A percentile compares a stretch with the other conserved stretches of the same genome.
Evolutionary conservation across 2,888 invertebrate genomes (phyloP).

Genomic region (Amphipoea lucens): DNA sequence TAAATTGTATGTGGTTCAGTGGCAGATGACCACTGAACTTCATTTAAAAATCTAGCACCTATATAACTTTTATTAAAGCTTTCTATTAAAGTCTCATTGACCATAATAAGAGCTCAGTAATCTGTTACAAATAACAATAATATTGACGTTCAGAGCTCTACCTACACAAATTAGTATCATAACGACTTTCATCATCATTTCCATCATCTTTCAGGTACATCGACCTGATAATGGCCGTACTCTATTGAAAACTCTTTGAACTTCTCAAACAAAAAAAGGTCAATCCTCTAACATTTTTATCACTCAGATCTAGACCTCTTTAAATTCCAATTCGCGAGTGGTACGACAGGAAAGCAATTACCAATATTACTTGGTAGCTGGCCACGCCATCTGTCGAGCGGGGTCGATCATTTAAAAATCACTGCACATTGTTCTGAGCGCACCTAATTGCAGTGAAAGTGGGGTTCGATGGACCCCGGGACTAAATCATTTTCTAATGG

Average conservation of each 20-base stretch:
- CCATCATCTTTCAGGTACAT: no score
- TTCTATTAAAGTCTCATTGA: background rate
- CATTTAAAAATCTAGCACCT: no score
- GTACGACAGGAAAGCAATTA: conserved; percentile 82
- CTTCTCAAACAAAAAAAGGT: conserved; percentile 11
- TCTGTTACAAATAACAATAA: background rate
- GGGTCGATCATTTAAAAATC: conserved; percentile 89
- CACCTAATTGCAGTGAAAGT: conserved; percentile 90
- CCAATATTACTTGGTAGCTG: conserved; percentile 84
- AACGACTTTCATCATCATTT: background rate
- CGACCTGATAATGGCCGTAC: no score
- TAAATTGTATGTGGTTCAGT: no score
- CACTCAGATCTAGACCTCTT: conserved; percentile 45
- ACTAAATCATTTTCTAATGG: conserved; percentile 88
- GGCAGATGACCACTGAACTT: no score
- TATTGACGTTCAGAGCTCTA: background rate
- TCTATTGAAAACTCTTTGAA: background rate
- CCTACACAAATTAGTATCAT: background rate
- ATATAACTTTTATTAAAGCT: background rate
- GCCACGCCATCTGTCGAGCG: conserved; percentile 84
- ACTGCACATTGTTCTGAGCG: conserved; percentile 89
- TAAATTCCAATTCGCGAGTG: conserved; percentile 57
- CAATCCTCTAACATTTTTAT: conserved; percentile 30
- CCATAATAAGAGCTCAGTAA: background rate
- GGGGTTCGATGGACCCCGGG: conserved; percentile 86